Evolutionary conservation across 2,797 vertebrate species (phyloP).

Genomic region (Denticeps clupeoides): DNA sequence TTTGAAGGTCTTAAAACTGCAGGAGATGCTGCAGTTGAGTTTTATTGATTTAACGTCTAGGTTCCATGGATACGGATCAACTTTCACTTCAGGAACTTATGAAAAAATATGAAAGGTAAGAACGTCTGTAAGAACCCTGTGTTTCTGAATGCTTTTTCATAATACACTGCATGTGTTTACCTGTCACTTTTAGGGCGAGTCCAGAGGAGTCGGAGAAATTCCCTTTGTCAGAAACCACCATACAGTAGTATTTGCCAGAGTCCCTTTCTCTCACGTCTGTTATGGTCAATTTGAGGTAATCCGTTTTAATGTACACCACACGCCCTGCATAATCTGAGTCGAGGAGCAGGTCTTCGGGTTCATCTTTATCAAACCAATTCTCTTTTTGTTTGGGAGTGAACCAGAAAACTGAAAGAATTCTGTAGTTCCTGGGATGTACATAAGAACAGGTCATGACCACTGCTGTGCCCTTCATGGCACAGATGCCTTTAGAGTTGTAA

Average conservation of each 20-base stretch:
- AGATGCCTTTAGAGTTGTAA: too few relatives aligned
- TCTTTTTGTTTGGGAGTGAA: conserved; percentile 10
- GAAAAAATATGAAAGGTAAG: background rate
- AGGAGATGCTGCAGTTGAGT: conserved; percentile 15
- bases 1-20: background rate
- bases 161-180: too few relatives aligned
- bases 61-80: background rate
- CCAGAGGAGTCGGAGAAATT: conserved; percentile 7
- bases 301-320: background rate
- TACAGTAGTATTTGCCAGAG: conserved; percentile 19
- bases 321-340: conserved; percentile 20
- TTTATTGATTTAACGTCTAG: rapidly evolving
- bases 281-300: conserved; percentile 1
- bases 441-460: too few relatives aligned
- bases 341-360: conserved; percentile 20
- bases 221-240: conserved; percentile 16
- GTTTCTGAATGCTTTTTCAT: too few relatives aligned
- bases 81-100: conserved; percentile 17
- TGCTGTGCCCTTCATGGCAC: too few relatives aligned
- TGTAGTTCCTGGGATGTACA: too few relatives aligned
- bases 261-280: conserved; percentile 21
- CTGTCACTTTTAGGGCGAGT: conserved; percentile 18
- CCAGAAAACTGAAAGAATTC: conserved; percentile 20
- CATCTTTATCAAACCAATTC: conserved; percentile 15
- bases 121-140: background rate